These are phyloP conservation scores for Ophioninae sp. DNA, from an alignment of 2,888 invertebrate genomes.

Conservation along the genomic window DNA sequence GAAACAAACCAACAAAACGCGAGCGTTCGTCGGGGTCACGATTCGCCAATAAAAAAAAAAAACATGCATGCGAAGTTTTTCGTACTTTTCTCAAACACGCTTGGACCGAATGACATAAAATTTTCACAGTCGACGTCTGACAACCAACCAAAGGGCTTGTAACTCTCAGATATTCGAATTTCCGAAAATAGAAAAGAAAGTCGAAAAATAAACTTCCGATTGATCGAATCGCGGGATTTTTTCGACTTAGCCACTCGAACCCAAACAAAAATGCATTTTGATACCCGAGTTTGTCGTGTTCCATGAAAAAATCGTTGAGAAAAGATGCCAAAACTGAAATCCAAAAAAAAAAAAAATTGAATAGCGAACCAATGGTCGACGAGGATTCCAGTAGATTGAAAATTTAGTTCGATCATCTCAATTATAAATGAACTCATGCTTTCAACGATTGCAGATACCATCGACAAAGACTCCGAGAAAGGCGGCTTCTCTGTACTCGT, in stretches of 20 bases:
- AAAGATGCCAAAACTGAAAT: too few species aligned
- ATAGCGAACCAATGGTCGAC: neutral
- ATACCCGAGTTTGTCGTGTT: too few species aligned
- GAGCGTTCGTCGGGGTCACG: neutral
- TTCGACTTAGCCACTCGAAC: neutral
- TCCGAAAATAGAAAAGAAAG: neutral
- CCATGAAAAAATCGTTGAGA: neutral
- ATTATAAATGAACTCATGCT: conserved; percentile 63
- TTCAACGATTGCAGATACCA: conserved; percentile 88
- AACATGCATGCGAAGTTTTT: neutral
- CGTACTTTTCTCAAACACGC: neutral
- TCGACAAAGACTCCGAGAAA: conserved; percentile 99
- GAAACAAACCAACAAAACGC: neutral
- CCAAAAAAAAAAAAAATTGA: too few species aligned
- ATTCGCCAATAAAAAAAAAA: neutral
- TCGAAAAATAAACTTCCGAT: neutral
- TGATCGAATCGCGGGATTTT: neutral
- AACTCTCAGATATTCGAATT: neutral
- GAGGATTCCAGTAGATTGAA: conserved; percentile 1
- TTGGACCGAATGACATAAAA: neutral
- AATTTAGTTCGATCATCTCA: conserved; percentile 27
- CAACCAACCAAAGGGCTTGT: neutral
- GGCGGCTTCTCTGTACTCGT: conserved; percentile 97
- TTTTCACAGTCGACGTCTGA: neutral
- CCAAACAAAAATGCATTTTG: too few species aligned